Base-by-base conservation (phyloP, 2,113 vertebrate species). In the Meriones unguiculatus region DNA sequence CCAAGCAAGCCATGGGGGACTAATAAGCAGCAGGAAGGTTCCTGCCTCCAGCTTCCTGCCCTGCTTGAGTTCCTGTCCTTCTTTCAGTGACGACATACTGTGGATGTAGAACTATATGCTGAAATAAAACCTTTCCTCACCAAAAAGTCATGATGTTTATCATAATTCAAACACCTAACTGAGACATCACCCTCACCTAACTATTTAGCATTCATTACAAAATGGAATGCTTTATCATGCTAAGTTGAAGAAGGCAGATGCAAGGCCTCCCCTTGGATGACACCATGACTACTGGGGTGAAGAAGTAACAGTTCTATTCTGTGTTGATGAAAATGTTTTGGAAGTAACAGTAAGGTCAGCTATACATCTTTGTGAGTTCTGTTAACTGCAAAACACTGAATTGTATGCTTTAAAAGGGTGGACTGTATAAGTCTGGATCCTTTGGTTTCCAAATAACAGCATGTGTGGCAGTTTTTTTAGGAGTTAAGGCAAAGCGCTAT, bases 141-240 rank as follows among this genome's bases (percentile, higher is more conserved):
- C 75, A 50, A 41, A 85, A 41, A 38, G 14, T 46, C 81, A 38
- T 59, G 59, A 72, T n/a, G 18, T 28, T 76, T 14, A 76, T 41
- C 72, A 46, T 50, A 77, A 77, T 1, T 30, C 41, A 50, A 77
- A 77, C 41, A 65, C 81, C 57, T 82, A 62, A 35, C 80, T 64
- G n/a, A 85, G 81, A 41, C 8, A 30, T 64, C 25, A 5, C 59
- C 7, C 7, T 28, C 4, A 89, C 32, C 50, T 78, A 52, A 41
- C 65, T 73, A 95, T 28, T 73, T 67, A 87, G n/a, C 13, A 85
- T 89, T 84, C 41, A 81, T 90, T 93, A 67, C n/a, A 82, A 90
- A 84, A 59, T 11, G 73, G 25, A 76, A 91, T 89, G 67, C 10
- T 91, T 91, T 78, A 67, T 67, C 57, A 93, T 20, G 20, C 52